Conservation (phyloP, 2,888 invertebrate species). For the Panzeria rudis region DNA sequence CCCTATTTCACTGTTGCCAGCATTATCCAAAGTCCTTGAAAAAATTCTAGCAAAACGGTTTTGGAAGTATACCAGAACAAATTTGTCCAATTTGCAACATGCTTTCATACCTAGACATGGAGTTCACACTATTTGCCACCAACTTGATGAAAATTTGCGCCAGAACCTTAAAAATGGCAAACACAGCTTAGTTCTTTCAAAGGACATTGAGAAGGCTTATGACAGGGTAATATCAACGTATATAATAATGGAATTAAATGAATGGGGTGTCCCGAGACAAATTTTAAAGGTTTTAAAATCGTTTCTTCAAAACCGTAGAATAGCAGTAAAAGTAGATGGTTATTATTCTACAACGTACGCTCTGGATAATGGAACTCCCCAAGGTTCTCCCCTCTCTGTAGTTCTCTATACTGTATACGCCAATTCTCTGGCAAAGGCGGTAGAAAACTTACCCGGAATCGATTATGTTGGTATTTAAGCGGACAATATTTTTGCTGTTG, state of each 20-base stretch:
- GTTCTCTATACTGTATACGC: background rate
- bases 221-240: too few relatives aligned
- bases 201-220: too few relatives aligned
- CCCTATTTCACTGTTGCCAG: background rate
- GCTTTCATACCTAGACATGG: constrained; percentile 44
- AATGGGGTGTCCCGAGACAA: constrained; percentile 9
- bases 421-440: background rate
- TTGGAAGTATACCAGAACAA: background rate
- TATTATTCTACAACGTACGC: too few relatives aligned
- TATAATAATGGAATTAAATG: too few relatives aligned
- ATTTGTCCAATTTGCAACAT: constrained; percentile 27
- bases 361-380: background rate
- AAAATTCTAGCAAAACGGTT: too few relatives aligned
- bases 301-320: constrained; percentile 15
- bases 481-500: too few relatives aligned
- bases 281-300: constrained; percentile 21
- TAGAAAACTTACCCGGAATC: background rate
- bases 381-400: background rate
- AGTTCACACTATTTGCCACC: constrained; percentile 39
- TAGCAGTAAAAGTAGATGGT: background rate
- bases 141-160: background rate
- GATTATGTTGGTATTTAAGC: too few relatives aligned
- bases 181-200: constrained; percentile 18
- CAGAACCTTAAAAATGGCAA: background rate
- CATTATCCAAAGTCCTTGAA: constrained; percentile 3